Evolutionary conservation across 2,797 vertebrate genomes (phyloP), one percentile per base, ranked within the genome.

Genomic region (Sphenopsis melanotis): DNA sequence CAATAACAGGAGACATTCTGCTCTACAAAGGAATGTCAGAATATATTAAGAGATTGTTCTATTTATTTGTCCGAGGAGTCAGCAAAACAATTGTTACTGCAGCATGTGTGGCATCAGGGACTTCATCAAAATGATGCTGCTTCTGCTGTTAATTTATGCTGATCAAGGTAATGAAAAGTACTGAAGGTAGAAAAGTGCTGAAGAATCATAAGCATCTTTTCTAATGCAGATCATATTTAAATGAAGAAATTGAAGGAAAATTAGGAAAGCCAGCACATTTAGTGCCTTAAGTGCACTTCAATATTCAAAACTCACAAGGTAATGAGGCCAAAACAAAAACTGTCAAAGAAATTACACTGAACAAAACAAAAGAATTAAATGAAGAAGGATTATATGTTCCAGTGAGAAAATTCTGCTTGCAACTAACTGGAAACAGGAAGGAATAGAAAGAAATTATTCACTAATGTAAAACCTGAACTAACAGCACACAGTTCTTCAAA

Each of bases 81-180:
- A 95, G 87, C 56, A 93, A 85, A 96, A 81, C 29, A 41, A 75
- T 91, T 94, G n/a, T 61, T 94, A 57, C 56, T 80, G 46, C 17
- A 87, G 34, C 30, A 47, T 20, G 57, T 22, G 27, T 75, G 64
- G 74, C 75, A 76, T 68, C 32, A 88, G 72, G 69, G 79, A 93
- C 71, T 87, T 94, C 60, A 89, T 92, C 81, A 93, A 85, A 94
- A 91, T 57, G 64, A 60, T 92, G n/a, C 46, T 81, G 46, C 13
- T 92, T 94, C 50, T 92, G 64, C 82, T 91, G 60, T 26, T 96
- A 89, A 95, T 89, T 93, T 95, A 50, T 89, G 83, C 81, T 93
- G 92, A 95, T 70, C 65, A 93, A 95, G 42, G 57, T 91, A 91
- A 83, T 79, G 74, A 60, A 87, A 93, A 92, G 24, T 87, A 84